Base-by-base conservation (phyloP, 2,113 vertebrate genomes). In the Siniperca chuatsi region DNA sequence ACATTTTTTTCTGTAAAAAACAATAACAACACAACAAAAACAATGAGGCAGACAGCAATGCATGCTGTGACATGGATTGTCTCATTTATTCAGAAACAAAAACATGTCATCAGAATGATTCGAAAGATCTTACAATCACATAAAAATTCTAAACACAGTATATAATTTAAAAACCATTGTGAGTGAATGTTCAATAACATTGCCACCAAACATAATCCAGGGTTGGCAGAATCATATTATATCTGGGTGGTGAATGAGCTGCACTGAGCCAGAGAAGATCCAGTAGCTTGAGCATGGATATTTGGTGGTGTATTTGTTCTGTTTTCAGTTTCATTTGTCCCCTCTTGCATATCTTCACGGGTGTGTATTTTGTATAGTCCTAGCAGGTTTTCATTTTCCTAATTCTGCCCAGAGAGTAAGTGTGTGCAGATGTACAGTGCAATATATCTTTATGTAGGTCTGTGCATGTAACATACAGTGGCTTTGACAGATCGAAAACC, bases 401-500 rank as follows among this genome's bases (percentile, higher is more conserved):
- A 79, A 84, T 86, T 74, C 75, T 75, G n/a, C 33, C 62, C 66
- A 73, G 61, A 20, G 44, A 54, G 83, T 44, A 23, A 40, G 50
- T 12, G 37, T 61, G 64, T 58, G 71, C 44, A 21, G 64, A 73
- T 77, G 67, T 40, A 85, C 75, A 82, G 70, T 33, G 79, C 78
- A 81, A 83, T 89, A 89, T 68, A 88, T 89, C 74, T 86, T 92
- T 85, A 92, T 87, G 75, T 86, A 70, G 71, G 77, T 66, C 69
- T 50, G 67, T 82, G 79, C 79, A 87, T 70, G 82, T 79, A 74
- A 79, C 85, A 79, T 82, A 81, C 44, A 88, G 79, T 58, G 29
- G 54, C 81, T 87, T 64, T 83, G 89, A 93, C 90, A 91, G 86
- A 92, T 89, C n/a, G 83, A 92, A 48, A 92, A 88, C 81, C 73